These are phyloP conservation scores for Peromyscus aztecus DNA, from an alignment of 2,797 vertebrate genomes.

Conservation along the genomic window DNA sequence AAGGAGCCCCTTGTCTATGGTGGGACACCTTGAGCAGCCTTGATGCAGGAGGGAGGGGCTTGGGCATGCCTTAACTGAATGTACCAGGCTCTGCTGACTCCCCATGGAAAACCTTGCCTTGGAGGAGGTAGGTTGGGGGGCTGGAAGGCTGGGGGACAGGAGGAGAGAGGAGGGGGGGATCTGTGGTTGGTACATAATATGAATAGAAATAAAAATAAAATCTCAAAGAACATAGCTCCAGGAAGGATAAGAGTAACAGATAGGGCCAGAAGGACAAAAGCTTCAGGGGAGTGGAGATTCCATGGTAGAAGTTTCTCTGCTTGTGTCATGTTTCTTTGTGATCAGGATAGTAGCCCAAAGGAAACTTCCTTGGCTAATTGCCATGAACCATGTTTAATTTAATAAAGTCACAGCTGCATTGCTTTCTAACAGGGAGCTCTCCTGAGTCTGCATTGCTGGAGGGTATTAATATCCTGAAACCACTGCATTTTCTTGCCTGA, in stretches of 20 bases:
- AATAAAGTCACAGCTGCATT: slow-evolving; percentile 77
- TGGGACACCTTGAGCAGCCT: no score
- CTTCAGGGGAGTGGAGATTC: not conserved
- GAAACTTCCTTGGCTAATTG: slow-evolving; percentile 74
- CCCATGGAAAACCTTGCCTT: no score
- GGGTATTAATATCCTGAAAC: slow-evolving; percentile 53
- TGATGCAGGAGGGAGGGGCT: no score
- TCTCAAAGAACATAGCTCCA: not conserved
- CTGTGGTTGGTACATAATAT: no score
- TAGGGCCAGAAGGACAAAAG: not conserved
- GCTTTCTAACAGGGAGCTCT: slow-evolving; percentile 43
- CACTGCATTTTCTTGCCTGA: slow-evolving; percentile 57
- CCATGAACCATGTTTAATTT: slow-evolving; percentile 80
- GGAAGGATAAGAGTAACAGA: not conserved
- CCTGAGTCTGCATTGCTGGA: slow-evolving; percentile 60
- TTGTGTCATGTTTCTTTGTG: not conserved
- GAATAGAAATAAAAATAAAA: no score
- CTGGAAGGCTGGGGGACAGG: no score
- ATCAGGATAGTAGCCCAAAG: slow-evolving; percentile 63
- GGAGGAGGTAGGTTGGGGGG: no score
- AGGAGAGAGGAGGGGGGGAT: no score
- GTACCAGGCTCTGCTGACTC: no score
- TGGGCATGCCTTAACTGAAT: no score
- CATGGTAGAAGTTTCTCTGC: not conserved
- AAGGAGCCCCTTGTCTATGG: no score